A percentile compares a stretch with the other conserved stretches of the same genome.
Evolutionary conservation across 2,113 vertebrate genomes (phyloP).

Genomic region (Telmatochromis sp.): DNA sequence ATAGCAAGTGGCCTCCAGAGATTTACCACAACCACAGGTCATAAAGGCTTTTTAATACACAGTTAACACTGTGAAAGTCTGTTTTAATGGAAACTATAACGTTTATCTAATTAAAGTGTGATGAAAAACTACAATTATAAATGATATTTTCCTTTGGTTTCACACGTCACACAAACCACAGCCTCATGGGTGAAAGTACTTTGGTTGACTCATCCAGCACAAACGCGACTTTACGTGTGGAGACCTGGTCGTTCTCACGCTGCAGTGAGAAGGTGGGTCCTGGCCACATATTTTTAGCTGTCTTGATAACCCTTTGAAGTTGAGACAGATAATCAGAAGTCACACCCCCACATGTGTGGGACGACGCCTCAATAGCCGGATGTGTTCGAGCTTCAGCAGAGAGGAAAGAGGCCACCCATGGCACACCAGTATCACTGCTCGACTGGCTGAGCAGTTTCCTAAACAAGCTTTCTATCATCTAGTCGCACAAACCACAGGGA

Average conservation of each 20-base stretch:
- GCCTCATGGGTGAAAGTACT: background rate
- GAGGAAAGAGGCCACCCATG: slow-evolving; percentile 58
- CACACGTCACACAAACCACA: background rate
- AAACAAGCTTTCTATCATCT: background rate
- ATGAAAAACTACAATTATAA: background rate
- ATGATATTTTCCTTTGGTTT: background rate
- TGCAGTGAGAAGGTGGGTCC: slow-evolving; percentile 43
- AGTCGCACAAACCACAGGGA: background rate
- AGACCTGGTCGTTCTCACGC: slow-evolving; percentile 36
- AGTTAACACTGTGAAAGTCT: background rate
- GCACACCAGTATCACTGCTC: background rate
- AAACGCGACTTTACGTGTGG: accelerated
- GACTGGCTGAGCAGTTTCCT: background rate
- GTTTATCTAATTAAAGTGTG: background rate
- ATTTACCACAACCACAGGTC: background rate
- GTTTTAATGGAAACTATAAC: background rate
- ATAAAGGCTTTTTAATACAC: background rate
- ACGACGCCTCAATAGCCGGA: slow-evolving; percentile 67
- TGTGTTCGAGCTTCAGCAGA: slow-evolving; percentile 44
- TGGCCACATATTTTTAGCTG: slow-evolving; percentile 53
- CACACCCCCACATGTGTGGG: slow-evolving; percentile 49
- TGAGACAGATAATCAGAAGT: slow-evolving; percentile 62
- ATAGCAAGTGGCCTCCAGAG: background rate
- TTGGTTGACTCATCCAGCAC: background rate
- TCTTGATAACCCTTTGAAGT: slow-evolving; percentile 61